phyloP scores from a whole-genome alignment of 2,888 invertebrate genomes.

The Xestia rhomboidea region DNA sequence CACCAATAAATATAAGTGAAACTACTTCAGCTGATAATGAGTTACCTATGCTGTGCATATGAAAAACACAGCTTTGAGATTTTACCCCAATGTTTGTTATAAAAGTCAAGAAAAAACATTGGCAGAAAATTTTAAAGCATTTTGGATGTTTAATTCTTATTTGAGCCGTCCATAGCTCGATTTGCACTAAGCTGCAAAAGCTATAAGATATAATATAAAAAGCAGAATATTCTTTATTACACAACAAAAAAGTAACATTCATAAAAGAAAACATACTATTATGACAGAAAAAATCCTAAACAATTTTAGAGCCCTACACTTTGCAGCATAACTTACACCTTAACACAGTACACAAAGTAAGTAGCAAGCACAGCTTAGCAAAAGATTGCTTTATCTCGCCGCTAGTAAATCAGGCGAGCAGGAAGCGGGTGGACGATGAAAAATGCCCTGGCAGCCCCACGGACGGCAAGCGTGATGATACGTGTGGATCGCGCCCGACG shows the following conservation, averaged over 20 bases:
- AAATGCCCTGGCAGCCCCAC: slow-evolving; percentile 74
- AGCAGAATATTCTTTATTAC: too few relatives aligned
- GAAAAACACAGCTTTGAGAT: too few relatives aligned
- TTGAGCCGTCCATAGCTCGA: background rate
- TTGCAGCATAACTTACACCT: slow-evolving; percentile 14
- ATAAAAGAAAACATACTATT: too few relatives aligned
- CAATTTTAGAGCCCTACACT: background rate
- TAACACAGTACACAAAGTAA: slow-evolving; percentile 40
- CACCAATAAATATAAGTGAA: too few relatives aligned
- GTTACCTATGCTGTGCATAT: too few relatives aligned
- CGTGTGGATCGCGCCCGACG: slow-evolving; percentile 66
- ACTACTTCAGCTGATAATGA: too few relatives aligned
- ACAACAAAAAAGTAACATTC: too few relatives aligned
- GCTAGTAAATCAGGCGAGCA: slow-evolving; percentile 76
- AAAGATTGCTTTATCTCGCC: slow-evolving; percentile 75
- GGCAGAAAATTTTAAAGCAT: background rate
- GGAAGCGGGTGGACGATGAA: slow-evolving; percentile 78
- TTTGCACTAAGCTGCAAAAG: background rate
- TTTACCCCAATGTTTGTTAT: too few relatives aligned
- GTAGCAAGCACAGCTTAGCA: slow-evolving; percentile 60
- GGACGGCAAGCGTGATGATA: slow-evolving; percentile 73
- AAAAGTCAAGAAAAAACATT: background rate
- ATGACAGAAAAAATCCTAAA: background rate
- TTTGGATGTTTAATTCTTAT: background rate
- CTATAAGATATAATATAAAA: too few relatives aligned